These are phyloP conservation scores for Thalpophila matura DNA, from an alignment of 2,888 invertebrate species.

Conservation along the genomic window DNA sequence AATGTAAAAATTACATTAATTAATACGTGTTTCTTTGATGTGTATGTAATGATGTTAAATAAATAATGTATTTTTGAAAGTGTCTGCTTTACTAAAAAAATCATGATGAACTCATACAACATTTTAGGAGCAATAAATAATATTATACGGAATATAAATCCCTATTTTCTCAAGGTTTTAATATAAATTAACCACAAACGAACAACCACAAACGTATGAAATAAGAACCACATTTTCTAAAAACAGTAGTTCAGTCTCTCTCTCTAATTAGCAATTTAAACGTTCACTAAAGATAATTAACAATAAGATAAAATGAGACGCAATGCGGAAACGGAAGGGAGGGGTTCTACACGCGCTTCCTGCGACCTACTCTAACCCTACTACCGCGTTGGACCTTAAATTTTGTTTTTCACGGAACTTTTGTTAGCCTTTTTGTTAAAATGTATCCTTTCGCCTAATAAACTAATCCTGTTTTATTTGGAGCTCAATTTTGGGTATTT, in stretches of 20 bases:
- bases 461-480: constrained; percentile 20
- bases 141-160: too few species aligned
- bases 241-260: neutral
- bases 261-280: constrained; percentile 23
- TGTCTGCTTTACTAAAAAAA: too few species aligned
- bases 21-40: too few species aligned
- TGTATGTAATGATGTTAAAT: too few species aligned
- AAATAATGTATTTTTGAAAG: neutral
- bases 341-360: constrained; percentile 43
- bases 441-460: constrained; percentile 9
- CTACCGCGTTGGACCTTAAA: constrained; percentile 19
- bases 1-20: too few species aligned
- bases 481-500: neutral
- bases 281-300: constrained; percentile 32
- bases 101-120: too few species aligned
- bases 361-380: constrained; percentile 28
- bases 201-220: too few species aligned
- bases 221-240: neutral
- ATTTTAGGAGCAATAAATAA: too few species aligned
- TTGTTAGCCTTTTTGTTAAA: constrained; percentile 8
- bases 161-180: too few species aligned
- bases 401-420: constrained; percentile 13
- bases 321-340: constrained; percentile 57
- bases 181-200: too few species aligned
- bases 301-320: constrained; percentile 53